Evolutionary conservation across 2,888 invertebrate genomes (phyloP).

Genomic region (Tenthredo mesomela): DNA sequence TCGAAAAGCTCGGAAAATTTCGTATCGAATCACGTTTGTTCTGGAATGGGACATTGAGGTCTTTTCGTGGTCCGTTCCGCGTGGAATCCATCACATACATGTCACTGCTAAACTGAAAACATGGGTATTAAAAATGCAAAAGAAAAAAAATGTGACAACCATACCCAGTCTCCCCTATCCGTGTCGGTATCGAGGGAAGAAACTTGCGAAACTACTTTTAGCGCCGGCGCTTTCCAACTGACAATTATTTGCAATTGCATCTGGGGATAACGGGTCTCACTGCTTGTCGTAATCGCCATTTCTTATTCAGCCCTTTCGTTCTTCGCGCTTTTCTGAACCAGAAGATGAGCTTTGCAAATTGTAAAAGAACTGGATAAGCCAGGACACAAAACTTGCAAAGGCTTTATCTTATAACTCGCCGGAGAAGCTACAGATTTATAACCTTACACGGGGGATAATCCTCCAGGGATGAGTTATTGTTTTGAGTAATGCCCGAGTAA

Average conservation of each 20-base stretch:
- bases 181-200: not conserved
- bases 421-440: conserved; percentile 3
- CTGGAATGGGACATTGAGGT: too few species aligned
- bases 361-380: not conserved
- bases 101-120: too few species aligned
- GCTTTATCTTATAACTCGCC: not conserved
- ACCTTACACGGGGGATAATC: not conserved
- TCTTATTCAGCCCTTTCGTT: not conserved
- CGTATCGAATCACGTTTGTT: too few species aligned
- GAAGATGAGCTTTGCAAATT: conserved; percentile 13
- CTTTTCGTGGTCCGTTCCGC: too few species aligned
- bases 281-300: not conserved
- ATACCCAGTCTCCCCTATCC: too few species aligned
- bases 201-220: not conserved
- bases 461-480: conserved; percentile 9
- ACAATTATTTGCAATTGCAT: not conserved
- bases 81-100: too few species aligned
- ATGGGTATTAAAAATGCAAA: too few species aligned
- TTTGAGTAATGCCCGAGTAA: conserved; percentile 15
- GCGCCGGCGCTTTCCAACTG: not conserved
- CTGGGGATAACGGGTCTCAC: not conserved
- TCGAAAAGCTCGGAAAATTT: too few species aligned
- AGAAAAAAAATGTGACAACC: too few species aligned
- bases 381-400: conserved; percentile 5
- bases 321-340: not conserved